A percentile compares a stretch with the other conserved stretches of the same genome.
Evolutionary conservation across 2,888 invertebrate species (phyloP).

Genomic region (Laspeyria flexula): DNA sequence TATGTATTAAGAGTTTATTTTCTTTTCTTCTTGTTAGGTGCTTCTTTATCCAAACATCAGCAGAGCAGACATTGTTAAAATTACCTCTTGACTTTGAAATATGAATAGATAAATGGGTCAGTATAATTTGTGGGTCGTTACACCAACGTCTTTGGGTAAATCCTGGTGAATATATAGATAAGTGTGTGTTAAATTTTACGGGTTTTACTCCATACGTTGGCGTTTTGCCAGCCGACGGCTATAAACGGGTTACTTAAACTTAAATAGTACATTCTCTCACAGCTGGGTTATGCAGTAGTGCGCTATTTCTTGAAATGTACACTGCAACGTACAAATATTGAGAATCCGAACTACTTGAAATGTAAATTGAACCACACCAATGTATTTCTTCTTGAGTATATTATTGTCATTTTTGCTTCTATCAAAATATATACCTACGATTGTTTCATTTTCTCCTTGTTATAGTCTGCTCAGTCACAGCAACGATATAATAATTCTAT

Average conservation of each 20-base stretch:
- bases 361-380: conserved; percentile 15
- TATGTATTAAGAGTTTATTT: neutral
- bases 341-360: conserved; percentile 18
- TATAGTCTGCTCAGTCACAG: too few species aligned
- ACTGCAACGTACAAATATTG: conserved; percentile 15
- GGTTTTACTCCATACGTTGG: conserved; percentile 43
- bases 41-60: conserved; percentile 12
- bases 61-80: conserved; percentile 19
- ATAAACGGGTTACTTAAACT: conserved; percentile 50
- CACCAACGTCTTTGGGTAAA: conserved; percentile 21
- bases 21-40: neutral
- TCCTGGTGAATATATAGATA: conserved; percentile 31
- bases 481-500: conserved; percentile 7
- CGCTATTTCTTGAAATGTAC: conserved; percentile 29
- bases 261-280: conserved; percentile 41
- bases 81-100: conserved; percentile 23
- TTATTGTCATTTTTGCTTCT: neutral
- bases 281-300: conserved; percentile 29
- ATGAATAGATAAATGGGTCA: conserved; percentile 33
- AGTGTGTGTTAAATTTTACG: conserved; percentile 38
- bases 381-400: neutral
- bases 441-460: too few species aligned
- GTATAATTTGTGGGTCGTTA: conserved; percentile 25
- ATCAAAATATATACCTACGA: too few species aligned
- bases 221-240: conserved; percentile 43